Evolutionary conservation across 2,797 vertebrate genomes (phyloP).

Genomic region (Malacoraja senta): DNA sequence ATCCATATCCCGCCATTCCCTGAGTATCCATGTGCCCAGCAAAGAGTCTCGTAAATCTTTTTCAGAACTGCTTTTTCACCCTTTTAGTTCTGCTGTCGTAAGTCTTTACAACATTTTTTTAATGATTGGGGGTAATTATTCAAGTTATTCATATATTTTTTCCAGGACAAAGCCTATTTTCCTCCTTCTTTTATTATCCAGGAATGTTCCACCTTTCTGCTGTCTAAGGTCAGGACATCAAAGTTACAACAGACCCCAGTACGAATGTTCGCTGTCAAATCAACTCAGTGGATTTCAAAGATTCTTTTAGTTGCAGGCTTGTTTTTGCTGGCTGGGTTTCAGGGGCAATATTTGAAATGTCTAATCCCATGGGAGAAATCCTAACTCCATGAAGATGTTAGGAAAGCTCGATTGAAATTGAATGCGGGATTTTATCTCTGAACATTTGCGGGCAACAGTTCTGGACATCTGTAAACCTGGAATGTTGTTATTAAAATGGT

Average conservation of each 20-base stretch:
- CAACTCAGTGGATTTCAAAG: background rate
- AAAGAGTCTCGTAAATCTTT: background rate
- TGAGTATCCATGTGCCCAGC: no score
- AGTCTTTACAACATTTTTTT: background rate
- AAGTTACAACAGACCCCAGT: background rate
- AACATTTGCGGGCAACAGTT: background rate
- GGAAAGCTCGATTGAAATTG: background rate
- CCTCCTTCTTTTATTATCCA: background rate
- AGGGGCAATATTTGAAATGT: background rate
- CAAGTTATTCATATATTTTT: background rate
- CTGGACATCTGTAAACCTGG: background rate
- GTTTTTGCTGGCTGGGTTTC: conserved; percentile 5
- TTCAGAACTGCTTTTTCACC: background rate
- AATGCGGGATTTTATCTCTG: background rate
- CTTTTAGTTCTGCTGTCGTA: background rate
- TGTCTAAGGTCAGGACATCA: background rate
- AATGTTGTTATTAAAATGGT: background rate
- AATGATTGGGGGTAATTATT: background rate
- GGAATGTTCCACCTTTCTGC: background rate
- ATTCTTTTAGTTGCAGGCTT: background rate
- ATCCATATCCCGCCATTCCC: no score
- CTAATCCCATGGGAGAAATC: background rate
- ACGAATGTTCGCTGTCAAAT: background rate
- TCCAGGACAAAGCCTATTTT: background rate
- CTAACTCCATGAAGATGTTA: background rate